Percentiles rank a stretch among this genome's conserved stretches.
Conservation (phyloP, 2,113 vertebrate genomes). For the Mellivora capensis region DNA sequence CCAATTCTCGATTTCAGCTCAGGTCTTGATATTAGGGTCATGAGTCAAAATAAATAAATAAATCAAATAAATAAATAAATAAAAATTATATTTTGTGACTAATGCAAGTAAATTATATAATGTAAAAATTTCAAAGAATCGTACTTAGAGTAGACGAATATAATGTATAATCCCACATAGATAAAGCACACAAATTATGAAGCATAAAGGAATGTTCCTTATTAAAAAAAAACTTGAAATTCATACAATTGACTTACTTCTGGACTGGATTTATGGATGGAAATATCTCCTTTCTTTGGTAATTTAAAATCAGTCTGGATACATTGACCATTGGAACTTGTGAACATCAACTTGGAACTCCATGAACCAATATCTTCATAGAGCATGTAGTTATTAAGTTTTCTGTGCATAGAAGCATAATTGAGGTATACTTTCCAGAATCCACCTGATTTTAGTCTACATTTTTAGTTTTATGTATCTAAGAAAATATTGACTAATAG, state of each 20-base stretch:
- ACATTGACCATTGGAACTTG: constrained; percentile 19
- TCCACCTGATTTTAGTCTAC: constrained; percentile 29
- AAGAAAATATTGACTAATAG: constrained; percentile 61
- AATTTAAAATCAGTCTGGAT: background rate
- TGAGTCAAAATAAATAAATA: background rate
- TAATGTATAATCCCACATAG: constrained; percentile 73
- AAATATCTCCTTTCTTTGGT: background rate
- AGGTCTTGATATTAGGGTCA: background rate
- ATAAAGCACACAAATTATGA: constrained; percentile 72
- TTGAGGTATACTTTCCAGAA: constrained; percentile 36
- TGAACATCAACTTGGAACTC: constrained; percentile 31
- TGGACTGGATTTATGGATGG: constrained; percentile 2
- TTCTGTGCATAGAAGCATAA: constrained; percentile 40
- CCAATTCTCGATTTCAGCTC: background rate
- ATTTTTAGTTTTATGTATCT: constrained; percentile 55
- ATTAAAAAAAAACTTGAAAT: constrained; percentile 56
- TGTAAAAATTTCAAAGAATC: constrained; percentile 54
- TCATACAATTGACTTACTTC: background rate
- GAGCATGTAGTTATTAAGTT: constrained; percentile 16
- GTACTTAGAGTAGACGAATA: constrained; percentile 76
- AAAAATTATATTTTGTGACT: background rate
- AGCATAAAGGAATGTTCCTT: constrained; percentile 65
- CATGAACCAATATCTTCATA: background rate
- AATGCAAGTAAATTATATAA: constrained; percentile 72
- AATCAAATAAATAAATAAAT: background rate